Evolutionary conservation across 2,888 invertebrate genomes (phyloP).

Genomic region (Lissonota sp.): DNA sequence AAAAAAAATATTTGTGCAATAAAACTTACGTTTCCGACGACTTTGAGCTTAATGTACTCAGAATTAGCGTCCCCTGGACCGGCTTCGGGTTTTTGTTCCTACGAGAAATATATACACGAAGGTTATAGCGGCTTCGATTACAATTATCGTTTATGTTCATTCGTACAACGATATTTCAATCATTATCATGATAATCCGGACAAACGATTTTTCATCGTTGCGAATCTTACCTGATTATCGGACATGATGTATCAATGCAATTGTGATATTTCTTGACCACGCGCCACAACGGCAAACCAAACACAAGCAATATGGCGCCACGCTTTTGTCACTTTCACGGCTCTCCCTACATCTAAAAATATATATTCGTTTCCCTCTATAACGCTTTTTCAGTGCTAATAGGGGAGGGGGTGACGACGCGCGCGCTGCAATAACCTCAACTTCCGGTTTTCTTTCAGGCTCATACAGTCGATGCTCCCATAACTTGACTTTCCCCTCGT

Average conservation of each 20-base stretch:
- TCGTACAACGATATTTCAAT: background rate
- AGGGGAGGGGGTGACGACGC: no score
- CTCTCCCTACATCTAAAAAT: slow-evolving; percentile 66
- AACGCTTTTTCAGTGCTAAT: slow-evolving; percentile 34
- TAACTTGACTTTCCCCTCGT: no score
- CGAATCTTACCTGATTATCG: slow-evolving; percentile 81
- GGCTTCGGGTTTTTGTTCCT: slow-evolving; percentile 85
- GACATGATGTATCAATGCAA: slow-evolving; percentile 79
- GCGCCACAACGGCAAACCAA: slow-evolving; percentile 82
- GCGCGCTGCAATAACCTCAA: no score
- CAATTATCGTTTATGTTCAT: background rate
- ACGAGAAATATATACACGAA: slow-evolving; percentile 68
- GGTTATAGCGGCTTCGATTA: slow-evolving; percentile 71
- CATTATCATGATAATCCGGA: background rate
- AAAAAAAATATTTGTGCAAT: slow-evolving; percentile 7
- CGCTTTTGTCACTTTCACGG: slow-evolving; percentile 80
- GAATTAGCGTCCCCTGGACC: slow-evolving; percentile 85
- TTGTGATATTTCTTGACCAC: slow-evolving; percentile 79
- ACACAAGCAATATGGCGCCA: slow-evolving; percentile 84
- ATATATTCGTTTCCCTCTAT: slow-evolving; percentile 40
- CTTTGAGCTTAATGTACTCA: slow-evolving; percentile 89
- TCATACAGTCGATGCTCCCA: no score
- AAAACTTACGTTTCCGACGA: slow-evolving; percentile 87
- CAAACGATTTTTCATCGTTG: background rate
- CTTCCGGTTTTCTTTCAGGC: no score